Evolutionary conservation across 2,113 vertebrate species (phyloP).

Genomic region (Hassar affinis): DNA sequence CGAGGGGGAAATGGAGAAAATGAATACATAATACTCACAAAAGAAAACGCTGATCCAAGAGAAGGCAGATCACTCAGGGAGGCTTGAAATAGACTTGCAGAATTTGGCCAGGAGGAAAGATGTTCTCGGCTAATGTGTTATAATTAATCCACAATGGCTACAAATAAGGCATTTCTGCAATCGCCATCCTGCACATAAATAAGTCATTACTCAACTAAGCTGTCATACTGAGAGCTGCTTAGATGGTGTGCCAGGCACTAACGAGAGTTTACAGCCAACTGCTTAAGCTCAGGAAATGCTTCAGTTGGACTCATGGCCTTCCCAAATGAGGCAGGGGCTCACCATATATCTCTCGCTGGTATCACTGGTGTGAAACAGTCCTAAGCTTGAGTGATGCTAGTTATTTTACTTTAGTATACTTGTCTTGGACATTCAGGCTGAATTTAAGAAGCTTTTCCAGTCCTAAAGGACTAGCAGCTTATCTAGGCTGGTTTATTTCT

Average conservation of each 20-base stretch:
- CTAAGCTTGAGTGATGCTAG: background rate
- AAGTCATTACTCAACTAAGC: conserved; percentile 41
- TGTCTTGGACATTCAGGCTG: conserved; percentile 16
- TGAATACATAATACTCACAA: conserved; percentile 9
- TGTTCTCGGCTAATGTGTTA: conserved; percentile 22
- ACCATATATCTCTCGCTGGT: background rate
- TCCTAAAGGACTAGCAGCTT: conserved; percentile 4
- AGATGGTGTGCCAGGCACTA: conserved; percentile 35
- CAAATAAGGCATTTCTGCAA: conserved; percentile 9
- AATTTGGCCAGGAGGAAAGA: conserved; percentile 25
- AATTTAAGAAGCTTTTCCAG: conserved; percentile 11
- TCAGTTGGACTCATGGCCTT: background rate
- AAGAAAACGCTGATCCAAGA: conserved; percentile 9
- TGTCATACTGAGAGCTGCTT: conserved; percentile 21
- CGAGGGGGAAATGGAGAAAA: conserved; percentile 3
- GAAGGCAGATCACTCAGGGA: background rate
- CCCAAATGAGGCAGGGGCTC: conserved; percentile 7
- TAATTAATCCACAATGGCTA: conserved; percentile 36
- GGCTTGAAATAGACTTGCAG: conserved; percentile 30
- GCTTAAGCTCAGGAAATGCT: conserved; percentile 28
- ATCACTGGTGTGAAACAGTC: conserved; percentile 7
- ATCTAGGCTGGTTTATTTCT: conserved; percentile 3
- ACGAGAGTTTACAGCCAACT: conserved; percentile 31
- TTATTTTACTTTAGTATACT: conserved; percentile 7
- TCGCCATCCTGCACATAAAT: conserved; percentile 38